Evolutionary conservation across 2,797 vertebrate genomes (phyloP).

Genomic region (Coregonus ussuriensis): DNA sequence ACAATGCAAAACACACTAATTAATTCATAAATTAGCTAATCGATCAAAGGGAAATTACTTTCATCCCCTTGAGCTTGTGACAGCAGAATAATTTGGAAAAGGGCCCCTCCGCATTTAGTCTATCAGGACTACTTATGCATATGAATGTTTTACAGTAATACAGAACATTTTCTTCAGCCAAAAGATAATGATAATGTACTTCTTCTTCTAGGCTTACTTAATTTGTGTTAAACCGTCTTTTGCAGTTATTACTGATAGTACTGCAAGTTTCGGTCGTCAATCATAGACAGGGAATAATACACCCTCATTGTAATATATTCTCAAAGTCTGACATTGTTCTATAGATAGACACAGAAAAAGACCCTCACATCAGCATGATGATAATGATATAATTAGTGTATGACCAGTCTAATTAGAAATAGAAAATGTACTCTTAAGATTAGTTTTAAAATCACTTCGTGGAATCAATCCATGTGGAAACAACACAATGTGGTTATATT

Average conservation of each 20-base stretch:
- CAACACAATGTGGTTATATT: slow-evolving; percentile 39
- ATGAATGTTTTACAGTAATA: too few species aligned
- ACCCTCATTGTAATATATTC: slow-evolving; percentile 34
- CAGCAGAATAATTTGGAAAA: slow-evolving; percentile 13
- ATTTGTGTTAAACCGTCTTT: background rate
- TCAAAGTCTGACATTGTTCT: slow-evolving; percentile 16
- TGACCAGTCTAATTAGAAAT: slow-evolving; percentile 36
- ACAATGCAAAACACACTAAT: slow-evolving; percentile 18
- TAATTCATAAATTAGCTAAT: slow-evolving; percentile 4
- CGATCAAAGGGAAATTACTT: slow-evolving; percentile 26
- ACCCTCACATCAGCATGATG: slow-evolving; percentile 22
- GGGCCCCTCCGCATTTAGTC: background rate
- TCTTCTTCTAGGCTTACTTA: too few species aligned
- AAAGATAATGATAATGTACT: too few species aligned
- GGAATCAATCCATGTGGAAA: slow-evolving; percentile 35
- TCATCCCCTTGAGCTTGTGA: slow-evolving; percentile 13
- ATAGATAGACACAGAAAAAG: slow-evolving; percentile 24
- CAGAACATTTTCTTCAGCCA: too few species aligned
- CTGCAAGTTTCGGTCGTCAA: background rate
- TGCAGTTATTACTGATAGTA: background rate
- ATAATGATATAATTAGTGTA: slow-evolving; percentile 8
- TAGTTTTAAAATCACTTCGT: slow-evolving; percentile 36
- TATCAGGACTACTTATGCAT: background rate
- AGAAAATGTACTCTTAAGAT: slow-evolving; percentile 32
- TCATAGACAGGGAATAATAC: slow-evolving; percentile 29